These are phyloP conservation scores for Paelopatides confundens DNA, from an alignment of 53 echinoderm and acorn worm species.

Conservation along the genomic window DNA sequence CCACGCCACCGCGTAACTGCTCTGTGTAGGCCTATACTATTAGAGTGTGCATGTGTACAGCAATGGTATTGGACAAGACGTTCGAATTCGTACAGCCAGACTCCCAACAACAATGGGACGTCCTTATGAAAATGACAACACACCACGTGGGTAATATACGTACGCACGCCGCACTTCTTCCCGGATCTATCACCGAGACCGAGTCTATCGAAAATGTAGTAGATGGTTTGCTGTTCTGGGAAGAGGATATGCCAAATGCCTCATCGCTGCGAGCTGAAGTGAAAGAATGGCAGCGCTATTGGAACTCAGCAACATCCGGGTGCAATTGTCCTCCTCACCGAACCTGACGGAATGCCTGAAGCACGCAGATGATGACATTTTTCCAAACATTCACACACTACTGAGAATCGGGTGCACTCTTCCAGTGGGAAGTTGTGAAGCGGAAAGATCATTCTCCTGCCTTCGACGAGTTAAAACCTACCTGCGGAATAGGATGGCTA, in stretches of 20 bases:
- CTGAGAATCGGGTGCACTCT: too few relatives aligned
- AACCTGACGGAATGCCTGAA: slow-evolving; percentile 33
- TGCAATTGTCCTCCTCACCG: background rate
- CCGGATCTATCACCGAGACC: background rate
- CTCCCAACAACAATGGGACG: too few relatives aligned
- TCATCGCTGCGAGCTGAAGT: background rate
- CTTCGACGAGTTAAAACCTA: slow-evolving; percentile 52
- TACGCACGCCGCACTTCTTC: background rate
- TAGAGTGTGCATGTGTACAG: too few relatives aligned
- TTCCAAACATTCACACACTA: too few relatives aligned
- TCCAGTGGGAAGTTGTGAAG: too few relatives aligned
- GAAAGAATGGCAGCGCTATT: slow-evolving; percentile 6
- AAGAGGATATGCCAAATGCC: slow-evolving; percentile 25
- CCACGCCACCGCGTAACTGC: too few relatives aligned
- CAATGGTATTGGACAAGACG: too few relatives aligned
- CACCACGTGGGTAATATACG: too few relatives aligned
- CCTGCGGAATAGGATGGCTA: slow-evolving; percentile 21
- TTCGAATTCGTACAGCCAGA: too few relatives aligned
- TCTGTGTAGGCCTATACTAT: too few relatives aligned
- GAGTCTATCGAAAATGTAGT: background rate
- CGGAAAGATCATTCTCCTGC: slow-evolving; percentile 56
- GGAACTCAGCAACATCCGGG: background rate
- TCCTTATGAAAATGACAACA: too few relatives aligned
- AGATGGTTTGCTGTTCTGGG: slow-evolving; percentile 55
- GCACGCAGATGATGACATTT: too few relatives aligned